Percentiles rank a stretch among this genome's conserved stretches.
Evolutionary conservation across 2,888 invertebrate genomes (phyloP).

Genomic region (Eilema sororculum): DNA sequence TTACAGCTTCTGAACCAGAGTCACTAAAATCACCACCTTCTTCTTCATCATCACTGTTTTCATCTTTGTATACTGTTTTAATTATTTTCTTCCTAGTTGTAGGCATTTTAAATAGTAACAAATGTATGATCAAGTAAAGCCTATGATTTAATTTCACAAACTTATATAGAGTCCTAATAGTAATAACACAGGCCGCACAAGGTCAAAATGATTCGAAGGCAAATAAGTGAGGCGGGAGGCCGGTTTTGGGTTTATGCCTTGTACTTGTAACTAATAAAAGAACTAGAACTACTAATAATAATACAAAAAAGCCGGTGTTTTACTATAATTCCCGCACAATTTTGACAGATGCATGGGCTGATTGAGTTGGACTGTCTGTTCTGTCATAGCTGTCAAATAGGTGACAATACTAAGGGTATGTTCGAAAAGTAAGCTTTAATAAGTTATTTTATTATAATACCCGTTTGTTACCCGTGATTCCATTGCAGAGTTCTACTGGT

Average conservation of each 20-base stretch:
- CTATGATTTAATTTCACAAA: neutral
- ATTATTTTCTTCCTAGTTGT: conserved; percentile 77
- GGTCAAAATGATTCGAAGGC: neutral
- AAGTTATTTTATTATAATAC: too few relatives aligned
- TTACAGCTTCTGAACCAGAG: conserved; percentile 82
- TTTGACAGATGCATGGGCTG: too few relatives aligned
- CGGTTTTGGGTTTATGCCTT: neutral
- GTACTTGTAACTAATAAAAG: neutral
- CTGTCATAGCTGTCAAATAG: too few relatives aligned
- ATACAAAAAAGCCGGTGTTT: too few relatives aligned
- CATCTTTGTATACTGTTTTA: conserved; percentile 80
- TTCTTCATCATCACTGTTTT: conserved; percentile 76
- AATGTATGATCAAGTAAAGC: neutral
- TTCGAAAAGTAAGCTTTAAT: too few relatives aligned
- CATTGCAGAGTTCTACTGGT: too few relatives aligned
- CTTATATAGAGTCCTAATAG: neutral
- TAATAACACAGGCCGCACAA: neutral
- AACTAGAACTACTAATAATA: neutral
- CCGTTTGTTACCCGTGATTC: too few relatives aligned
- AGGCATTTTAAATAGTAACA: conserved; percentile 63
- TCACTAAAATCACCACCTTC: conserved; percentile 80
- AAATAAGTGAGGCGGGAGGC: neutral
- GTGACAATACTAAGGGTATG: too few relatives aligned
- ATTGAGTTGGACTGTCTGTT: too few relatives aligned
- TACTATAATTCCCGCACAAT: too few relatives aligned